A percentile compares a stretch with the other conserved stretches of the same genome.
Conservation (phyloP, 2,797 vertebrate species). For the Acanthiza pusilla region DNA sequence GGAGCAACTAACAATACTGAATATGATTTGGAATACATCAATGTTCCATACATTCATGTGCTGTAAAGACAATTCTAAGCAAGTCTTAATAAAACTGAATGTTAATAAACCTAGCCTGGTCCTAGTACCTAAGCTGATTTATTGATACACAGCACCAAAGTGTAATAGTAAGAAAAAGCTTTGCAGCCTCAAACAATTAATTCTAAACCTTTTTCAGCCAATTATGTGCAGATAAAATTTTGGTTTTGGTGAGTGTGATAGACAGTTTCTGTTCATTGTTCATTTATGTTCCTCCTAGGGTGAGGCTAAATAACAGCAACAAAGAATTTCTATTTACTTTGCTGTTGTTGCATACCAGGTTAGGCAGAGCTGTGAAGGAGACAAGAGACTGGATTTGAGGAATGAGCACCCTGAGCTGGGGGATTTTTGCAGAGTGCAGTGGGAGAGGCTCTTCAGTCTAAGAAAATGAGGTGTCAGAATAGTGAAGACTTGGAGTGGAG, state of each 20-base stretch:
- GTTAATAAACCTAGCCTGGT: background rate
- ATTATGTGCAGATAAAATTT: background rate
- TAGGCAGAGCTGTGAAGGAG: background rate
- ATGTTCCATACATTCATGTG: background rate
- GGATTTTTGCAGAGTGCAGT: background rate
- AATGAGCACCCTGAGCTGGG: background rate
- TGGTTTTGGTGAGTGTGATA: background rate
- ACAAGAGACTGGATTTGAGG: background rate
- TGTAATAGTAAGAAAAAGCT: background rate
- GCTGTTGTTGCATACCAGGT: background rate
- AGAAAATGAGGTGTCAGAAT: background rate
- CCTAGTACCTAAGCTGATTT: background rate
- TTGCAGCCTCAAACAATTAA: background rate
- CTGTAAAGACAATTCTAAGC: background rate
- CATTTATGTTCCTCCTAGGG: background rate
- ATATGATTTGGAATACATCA: background rate
- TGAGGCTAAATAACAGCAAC: background rate
- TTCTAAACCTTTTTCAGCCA: background rate
- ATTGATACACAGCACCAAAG: background rate
- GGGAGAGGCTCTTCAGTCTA: background rate
- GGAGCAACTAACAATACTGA: background rate
- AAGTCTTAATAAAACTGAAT: background rate
- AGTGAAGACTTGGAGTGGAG: background rate
- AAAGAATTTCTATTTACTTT: background rate
- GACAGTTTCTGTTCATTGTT: background rate